These are phyloP conservation scores for Hyles vespertilio DNA, from an alignment of 1,140 invertebrate genomes.

Conservation along the genomic window DNA sequence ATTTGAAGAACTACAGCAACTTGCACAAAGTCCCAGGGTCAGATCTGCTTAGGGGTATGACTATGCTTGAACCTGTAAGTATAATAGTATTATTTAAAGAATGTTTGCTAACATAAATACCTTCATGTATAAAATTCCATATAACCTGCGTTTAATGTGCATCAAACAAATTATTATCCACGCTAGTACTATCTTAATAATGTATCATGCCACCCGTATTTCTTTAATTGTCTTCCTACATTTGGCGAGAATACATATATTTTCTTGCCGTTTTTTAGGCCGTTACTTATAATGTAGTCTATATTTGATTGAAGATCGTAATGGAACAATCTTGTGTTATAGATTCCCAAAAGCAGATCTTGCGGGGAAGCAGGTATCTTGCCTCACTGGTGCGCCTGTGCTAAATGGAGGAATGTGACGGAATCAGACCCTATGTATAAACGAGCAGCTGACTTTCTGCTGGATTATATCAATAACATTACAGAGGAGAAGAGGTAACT, in stretches of 20 bases:
- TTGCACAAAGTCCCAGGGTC: slow-evolving; percentile 25
- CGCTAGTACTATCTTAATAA: no score
- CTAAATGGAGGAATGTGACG: slow-evolving; percentile 21
- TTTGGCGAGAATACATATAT: no score
- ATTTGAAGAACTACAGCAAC: slow-evolving; percentile 37
- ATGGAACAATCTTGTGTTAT: no score
- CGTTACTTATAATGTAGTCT: no score
- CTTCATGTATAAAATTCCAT: no score
- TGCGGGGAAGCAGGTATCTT: slow-evolving; percentile 36
- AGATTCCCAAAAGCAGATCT: slow-evolving; percentile 32
- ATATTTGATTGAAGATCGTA: no score
- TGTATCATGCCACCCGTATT: no score
- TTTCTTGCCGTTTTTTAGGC: no score
- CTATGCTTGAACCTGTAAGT: slow-evolving; percentile 38
- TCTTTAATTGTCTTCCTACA: no score
- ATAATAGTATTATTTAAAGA: background rate
- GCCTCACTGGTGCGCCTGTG: slow-evolving; percentile 42
- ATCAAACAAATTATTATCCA: no score
- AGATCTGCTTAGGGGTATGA: slow-evolving; percentile 34
- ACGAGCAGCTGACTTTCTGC: slow-evolving; percentile 11
- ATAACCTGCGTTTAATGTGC: no score
- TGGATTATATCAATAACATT: slow-evolving; percentile 4
- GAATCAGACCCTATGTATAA: slow-evolving; percentile 8
- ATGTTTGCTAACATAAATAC: no score
- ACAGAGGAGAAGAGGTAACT: background rate